A percentile compares a stretch with the other conserved stretches of the same genome.
Conservation (phyloP, 2,888 invertebrate genomes). For the Cynaeus angustus region DNA sequence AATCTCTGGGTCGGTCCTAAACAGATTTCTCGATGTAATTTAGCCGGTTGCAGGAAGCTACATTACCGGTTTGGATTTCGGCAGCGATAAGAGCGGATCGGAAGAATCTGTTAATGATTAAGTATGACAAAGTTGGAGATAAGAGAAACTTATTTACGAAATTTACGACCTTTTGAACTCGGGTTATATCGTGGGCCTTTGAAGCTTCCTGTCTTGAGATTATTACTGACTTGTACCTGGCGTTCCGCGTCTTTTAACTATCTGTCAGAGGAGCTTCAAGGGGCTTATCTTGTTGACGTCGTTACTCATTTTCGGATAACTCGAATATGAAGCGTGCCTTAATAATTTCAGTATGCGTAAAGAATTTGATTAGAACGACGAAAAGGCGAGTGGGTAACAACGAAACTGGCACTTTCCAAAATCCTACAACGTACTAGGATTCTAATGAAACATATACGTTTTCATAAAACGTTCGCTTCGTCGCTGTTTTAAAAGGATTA, state of each 20-base stretch:
- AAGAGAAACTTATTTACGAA: constrained; percentile 47
- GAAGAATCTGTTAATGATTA: constrained; percentile 61
- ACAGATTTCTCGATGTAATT: constrained; percentile 45
- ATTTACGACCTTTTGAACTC: constrained; percentile 44
- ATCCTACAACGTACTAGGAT: not conserved
- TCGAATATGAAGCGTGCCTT: constrained; percentile 36
- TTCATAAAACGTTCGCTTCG: constrained; percentile 25
- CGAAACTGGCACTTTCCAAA: too few species aligned
- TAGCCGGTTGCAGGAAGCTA: constrained; percentile 57
- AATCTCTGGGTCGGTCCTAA: constrained; percentile 32
- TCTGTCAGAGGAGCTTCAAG: constrained; percentile 39
- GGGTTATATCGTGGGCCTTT: constrained; percentile 17
- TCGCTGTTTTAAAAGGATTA: constrained; percentile 42
- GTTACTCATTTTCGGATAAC: constrained; percentile 40
- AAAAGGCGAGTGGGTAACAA: not conserved
- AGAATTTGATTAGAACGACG: constrained; percentile 31
- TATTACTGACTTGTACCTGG: constrained; percentile 38
- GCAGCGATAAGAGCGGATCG: constrained; percentile 57
- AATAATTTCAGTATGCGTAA: constrained; percentile 39
- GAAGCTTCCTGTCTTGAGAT: constrained; percentile 32
- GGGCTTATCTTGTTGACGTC: constrained; percentile 28
- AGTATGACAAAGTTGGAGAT: constrained; percentile 54
- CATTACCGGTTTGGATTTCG: constrained; percentile 58
- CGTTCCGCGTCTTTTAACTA: constrained; percentile 39
- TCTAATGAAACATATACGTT: constrained; percentile 27